Evolutionary conservation across 2,888 invertebrate species (phyloP).

Genomic region (Oligia latruncula): DNA sequence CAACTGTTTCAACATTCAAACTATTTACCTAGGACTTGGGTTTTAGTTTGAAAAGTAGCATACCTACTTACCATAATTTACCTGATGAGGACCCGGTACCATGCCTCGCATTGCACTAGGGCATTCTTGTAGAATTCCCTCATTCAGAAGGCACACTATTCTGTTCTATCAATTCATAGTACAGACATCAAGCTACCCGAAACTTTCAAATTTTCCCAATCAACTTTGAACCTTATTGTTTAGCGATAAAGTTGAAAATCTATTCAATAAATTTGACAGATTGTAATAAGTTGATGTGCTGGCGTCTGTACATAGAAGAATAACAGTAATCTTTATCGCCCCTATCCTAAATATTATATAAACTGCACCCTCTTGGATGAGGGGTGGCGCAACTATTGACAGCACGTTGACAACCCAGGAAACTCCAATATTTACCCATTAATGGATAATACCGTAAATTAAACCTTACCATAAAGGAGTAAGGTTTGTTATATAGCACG

Average conservation of each 20-base stretch:
- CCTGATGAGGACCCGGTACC: no score
- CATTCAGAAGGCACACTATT: neutral
- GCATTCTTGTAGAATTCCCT: neutral
- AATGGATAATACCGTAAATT: neutral
- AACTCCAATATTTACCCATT: constrained; percentile 23
- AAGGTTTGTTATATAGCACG: constrained; percentile 6
- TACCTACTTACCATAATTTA: no score
- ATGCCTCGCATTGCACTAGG: neutral
- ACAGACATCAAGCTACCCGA: neutral
- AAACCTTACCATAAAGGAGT: fast-evolving
- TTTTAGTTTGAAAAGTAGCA: neutral
- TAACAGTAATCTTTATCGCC: constrained; percentile 26
- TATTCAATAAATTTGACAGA: no score
- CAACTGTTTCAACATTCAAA: neutral
- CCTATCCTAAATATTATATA: constrained; percentile 50
- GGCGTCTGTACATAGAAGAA: constrained; percentile 9
- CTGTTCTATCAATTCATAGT: neutral
- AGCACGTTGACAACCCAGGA: constrained; percentile 32
- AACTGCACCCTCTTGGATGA: constrained; percentile 27
- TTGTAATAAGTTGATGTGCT: no score
- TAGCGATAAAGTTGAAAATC: no score
- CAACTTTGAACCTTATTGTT: no score
- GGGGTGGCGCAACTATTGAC: constrained; percentile 57
- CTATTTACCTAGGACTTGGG: neutral
- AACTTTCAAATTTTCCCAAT: no score